A percentile compares a stretch with the other conserved stretches of the same genome.
phyloP scores from a whole-genome alignment of 2,888 invertebrate genomes.

The Scelioninae gen. 2 region DNA sequence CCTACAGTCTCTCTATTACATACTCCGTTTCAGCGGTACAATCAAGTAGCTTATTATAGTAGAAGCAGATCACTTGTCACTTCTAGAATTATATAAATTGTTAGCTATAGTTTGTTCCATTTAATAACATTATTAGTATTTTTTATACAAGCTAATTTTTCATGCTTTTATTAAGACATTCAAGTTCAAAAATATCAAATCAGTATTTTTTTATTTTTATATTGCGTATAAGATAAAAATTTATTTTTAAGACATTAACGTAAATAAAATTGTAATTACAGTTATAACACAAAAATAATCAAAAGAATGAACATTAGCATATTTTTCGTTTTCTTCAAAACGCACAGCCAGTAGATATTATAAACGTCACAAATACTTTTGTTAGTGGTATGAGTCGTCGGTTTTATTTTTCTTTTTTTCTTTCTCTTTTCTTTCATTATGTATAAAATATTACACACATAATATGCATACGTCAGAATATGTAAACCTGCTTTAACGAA shows the following conservation, averaged over 20 bases:
- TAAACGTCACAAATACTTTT: background rate
- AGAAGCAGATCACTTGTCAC: constrained; percentile 28
- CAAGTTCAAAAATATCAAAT: no score
- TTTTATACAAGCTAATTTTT: constrained; percentile 32
- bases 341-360: constrained; percentile 42
- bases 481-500: constrained; percentile 23
- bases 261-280: no score
- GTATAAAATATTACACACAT: no score
- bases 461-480: no score
- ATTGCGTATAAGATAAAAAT: no score
- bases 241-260: background rate
- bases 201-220: no score
- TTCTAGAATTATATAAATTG: constrained; percentile 11
- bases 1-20: no score
- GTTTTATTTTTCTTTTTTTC: background rate
- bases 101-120: constrained; percentile 19
- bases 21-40: constrained; percentile 66
- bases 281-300: no score
- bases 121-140: constrained; percentile 5
- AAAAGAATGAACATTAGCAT: constrained; percentile 3
- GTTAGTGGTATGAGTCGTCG: no score
- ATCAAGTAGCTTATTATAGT: constrained; percentile 41
- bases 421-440: background rate
- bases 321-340: constrained; percentile 13
- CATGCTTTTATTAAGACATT: constrained; percentile 37